Evolutionary conservation across 1,140 invertebrate genomes (phyloP).

Genomic region (Penaeus japonicus): DNA sequence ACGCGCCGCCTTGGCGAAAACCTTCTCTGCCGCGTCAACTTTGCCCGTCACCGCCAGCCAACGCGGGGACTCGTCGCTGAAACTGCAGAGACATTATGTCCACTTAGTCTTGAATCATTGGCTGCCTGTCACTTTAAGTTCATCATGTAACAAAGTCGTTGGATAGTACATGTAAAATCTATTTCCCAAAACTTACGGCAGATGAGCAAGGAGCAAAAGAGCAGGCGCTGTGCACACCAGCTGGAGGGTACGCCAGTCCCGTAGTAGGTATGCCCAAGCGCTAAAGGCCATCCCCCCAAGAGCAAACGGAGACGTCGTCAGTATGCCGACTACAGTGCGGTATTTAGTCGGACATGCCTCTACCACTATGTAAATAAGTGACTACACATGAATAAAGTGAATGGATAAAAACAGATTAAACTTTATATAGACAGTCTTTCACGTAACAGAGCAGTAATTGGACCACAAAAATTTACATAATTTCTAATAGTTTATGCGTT

Average conservation of each 20-base stretch:
- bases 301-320: background rate
- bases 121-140: too few species aligned
- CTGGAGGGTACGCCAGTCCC: slow-evolving; percentile 28
- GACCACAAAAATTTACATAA: too few species aligned
- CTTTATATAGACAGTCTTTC: too few species aligned
- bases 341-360: background rate
- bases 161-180: too few species aligned
- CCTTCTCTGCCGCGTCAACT: slow-evolving; percentile 9
- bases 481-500: too few species aligned
- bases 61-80: slow-evolving; percentile 62
- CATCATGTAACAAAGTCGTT: too few species aligned
- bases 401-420: too few species aligned
- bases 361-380: background rate
- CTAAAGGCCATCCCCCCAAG: background rate
- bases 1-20: background rate
- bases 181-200: background rate
- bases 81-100: slow-evolving; percentile 57
- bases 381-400: too few species aligned
- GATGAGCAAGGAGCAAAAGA: background rate
- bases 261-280: slow-evolving; percentile 7
- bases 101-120: too few species aligned
- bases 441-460: too few species aligned
- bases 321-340: background rate
- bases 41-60: slow-evolving; percentile 41
- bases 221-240: background rate